Base-by-base conservation (phyloP, 2,888 invertebrate species). In the Drosophila merina region DNA sequence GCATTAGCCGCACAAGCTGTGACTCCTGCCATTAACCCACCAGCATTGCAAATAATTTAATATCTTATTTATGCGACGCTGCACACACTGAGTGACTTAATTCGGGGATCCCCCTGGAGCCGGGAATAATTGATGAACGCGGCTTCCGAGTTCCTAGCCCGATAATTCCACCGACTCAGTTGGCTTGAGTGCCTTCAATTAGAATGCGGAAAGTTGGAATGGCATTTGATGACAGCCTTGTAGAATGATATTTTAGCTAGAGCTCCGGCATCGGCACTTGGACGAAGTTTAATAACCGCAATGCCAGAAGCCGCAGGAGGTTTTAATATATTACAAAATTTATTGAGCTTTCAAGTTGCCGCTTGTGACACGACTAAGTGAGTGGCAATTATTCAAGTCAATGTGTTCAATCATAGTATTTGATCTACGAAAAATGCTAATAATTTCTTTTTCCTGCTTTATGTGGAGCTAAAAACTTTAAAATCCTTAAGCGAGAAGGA, bases 131-230 rank as follows among this genome's bases (percentile, higher is more conserved):
- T 66, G 54, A 64, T 64, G 67, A 33, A 9, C 12, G 30, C 9
- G 36, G 52, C 26, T 31, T 20, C 30, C 66, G 8, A 45, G 45
- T 12, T 51, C 9, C 30, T 1, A 25, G 14, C 44, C 20, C 20
- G 20, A 20, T 36, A 51, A 63, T 66, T 66, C 44, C 14, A 26
- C 48, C 40, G 62, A 45, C 3, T 33, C 10, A 7, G 3, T 42
- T 1, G 52, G 31, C 9, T 40, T 45, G 38, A 66, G 8, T 66
- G 54, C 6, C 47, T 33, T 47, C 50, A 26, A 66, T 66, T 66
- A 66, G 54, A 68, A 85, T 85, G 86, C 86, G 72, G 31, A 79
- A 80, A 82, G 57, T 80, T 82, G 59, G 5, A 8, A 40, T 51
- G 51, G 44, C 64, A 50, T 36, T 63, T 47, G 63, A 33, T 55